Evolutionary conservation across 37 sponge, comb jelly and placozoan species (phyloP).

Genomic region (Aphrocallistes beatrix): DNA sequence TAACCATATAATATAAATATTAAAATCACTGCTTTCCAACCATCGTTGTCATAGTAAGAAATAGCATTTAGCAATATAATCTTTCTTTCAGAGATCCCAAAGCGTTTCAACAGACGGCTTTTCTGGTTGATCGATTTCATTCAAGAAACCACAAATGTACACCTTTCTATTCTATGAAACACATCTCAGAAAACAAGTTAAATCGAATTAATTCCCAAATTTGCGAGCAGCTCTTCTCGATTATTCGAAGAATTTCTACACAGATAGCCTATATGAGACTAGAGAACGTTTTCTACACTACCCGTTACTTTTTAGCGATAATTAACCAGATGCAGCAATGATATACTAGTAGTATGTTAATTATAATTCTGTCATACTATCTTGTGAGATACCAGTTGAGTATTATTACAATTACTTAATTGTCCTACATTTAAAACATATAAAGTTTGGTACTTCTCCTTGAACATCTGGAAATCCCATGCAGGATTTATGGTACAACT

Average conservation of each 20-base stretch:
- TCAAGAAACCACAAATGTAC: background rate
- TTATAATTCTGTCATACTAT: no score
- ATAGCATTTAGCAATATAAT: no score
- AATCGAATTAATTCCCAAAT: background rate
- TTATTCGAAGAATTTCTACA: background rate
- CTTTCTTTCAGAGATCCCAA: background rate
- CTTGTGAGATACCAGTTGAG: no score
- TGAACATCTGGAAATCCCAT: no score
- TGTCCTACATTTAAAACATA: no score
- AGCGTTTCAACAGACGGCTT: background rate
- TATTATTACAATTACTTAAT: no score
- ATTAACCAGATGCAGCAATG: background rate
- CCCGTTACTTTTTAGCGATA: background rate
- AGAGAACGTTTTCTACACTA: background rate
- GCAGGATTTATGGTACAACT: no score
- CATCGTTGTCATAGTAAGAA: no score
- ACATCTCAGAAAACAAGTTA: background rate
- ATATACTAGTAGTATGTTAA: no score
- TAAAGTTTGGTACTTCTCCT: no score
- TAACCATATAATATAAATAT: no score
- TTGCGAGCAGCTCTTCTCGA: conserved; percentile 1
- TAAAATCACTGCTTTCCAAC: background rate
- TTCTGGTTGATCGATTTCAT: background rate
- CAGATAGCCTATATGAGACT: background rate
- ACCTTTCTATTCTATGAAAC: background rate